phyloP scores from a whole-genome alignment of 2,113 vertebrate genomes.

The Todiramphus chloris region DNA sequence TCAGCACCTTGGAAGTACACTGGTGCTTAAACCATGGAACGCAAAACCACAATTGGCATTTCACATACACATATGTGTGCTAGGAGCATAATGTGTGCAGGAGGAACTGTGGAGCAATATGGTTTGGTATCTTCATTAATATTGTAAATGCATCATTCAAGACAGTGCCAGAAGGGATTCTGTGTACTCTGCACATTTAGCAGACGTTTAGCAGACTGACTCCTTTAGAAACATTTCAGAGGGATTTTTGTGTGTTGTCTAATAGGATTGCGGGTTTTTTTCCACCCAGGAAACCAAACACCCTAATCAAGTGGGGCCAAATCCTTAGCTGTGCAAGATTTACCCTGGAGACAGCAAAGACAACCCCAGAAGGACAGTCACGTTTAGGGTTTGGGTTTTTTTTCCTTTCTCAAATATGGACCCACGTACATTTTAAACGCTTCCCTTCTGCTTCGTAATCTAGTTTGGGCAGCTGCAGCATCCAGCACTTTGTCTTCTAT shows the following conservation, averaged over 20 bases:
- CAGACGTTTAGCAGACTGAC: conserved; percentile 39
- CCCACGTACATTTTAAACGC: conserved; percentile 16
- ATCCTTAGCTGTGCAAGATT: neutral
- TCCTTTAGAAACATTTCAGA: conserved; percentile 44
- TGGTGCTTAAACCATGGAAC: neutral
- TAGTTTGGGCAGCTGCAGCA: conserved; percentile 59
- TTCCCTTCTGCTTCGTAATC: conserved; percentile 51
- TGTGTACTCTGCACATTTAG: conserved; percentile 43
- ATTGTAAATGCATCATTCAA: conserved; percentile 44
- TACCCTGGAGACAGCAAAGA: neutral
- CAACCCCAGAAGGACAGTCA: neutral
- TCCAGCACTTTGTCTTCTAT: conserved; percentile 42
- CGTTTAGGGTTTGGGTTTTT: neutral
- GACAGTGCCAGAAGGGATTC: conserved; percentile 37
- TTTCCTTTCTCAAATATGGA: neutral
- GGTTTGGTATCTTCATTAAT: conserved; percentile 56
- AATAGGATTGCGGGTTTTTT: neutral
- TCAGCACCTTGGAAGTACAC: conserved; percentile 8
- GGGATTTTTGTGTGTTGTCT: conserved; percentile 35
- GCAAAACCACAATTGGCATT: neutral
- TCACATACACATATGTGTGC: neutral
- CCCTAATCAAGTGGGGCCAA: neutral
- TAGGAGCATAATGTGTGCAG: conserved; percentile 2
- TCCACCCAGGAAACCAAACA: conserved; percentile 24
- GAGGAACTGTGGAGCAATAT: conserved; percentile 35